A percentile compares a stretch with the other conserved stretches of the same genome.
These are phyloP conservation scores for Steinernema khuongi DNA, from an alignment of 1,140 invertebrate species.

Conservation along the genomic window DNA sequence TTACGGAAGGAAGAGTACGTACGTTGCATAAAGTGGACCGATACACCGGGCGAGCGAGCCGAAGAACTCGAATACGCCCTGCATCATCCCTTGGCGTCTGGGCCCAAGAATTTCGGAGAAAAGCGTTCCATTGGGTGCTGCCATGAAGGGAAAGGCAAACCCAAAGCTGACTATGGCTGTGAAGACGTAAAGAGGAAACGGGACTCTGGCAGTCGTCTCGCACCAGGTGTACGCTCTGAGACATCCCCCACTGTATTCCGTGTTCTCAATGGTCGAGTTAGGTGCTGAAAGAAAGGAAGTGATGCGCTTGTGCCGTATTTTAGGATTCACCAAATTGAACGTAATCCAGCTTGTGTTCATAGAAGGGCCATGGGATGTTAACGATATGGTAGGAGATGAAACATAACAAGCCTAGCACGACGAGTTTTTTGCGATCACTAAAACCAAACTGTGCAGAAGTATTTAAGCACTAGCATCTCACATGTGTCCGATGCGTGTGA, in stretches of 20 bases:
- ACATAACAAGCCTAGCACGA: slow-evolving; percentile 17
- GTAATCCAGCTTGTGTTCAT: not conserved
- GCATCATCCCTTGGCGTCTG: slow-evolving; percentile 36
- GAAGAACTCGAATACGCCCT: slow-evolving; percentile 35
- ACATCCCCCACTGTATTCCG: slow-evolving; percentile 7
- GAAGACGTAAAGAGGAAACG: slow-evolving; percentile 28
- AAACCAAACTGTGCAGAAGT: slow-evolving; percentile 7
- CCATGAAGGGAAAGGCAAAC: slow-evolving; percentile 32
- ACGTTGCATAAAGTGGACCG: slow-evolving; percentile 31
- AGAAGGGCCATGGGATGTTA: slow-evolving; percentile 29
- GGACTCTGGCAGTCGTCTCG: slow-evolving; percentile 19
- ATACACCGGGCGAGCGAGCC: slow-evolving; percentile 33
- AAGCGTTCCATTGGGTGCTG: slow-evolving; percentile 25
- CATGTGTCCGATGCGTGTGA: slow-evolving; percentile 25
- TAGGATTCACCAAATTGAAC: slow-evolving; percentile 13
- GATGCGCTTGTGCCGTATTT: not conserved
- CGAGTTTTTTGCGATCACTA: slow-evolving; percentile 19
- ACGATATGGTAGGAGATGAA: slow-evolving; percentile 28
- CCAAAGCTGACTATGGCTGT: slow-evolving; percentile 30
- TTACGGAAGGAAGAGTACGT: not conserved
- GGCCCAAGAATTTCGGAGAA: slow-evolving; percentile 37
- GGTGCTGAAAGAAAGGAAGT: not conserved
- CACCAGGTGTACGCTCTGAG: not conserved
- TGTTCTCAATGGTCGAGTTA: slow-evolving; percentile 22
- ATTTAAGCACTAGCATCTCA: not conserved